Percentiles rank a stretch among this genome's conserved stretches.
These are phyloP conservation scores for Acipenser oxyrinchus DNA, from an alignment of 2,797 vertebrate species.

Conservation along the genomic window DNA sequence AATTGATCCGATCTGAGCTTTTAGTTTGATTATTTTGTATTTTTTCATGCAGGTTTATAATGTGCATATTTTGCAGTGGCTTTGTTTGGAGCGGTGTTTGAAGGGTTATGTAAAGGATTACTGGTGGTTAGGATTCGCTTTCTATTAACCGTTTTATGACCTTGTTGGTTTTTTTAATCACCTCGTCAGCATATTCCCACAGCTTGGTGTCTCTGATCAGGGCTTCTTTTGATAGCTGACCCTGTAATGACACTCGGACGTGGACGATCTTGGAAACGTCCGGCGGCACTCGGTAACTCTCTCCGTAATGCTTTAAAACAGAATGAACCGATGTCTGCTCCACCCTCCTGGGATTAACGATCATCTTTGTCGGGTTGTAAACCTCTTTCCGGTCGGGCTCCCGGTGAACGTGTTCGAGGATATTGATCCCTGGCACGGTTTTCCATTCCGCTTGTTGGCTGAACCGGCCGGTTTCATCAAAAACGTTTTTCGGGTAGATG, in stretches of 20 bases:
- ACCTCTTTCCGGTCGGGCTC: conserved; percentile 26
- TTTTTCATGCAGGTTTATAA: neutral
- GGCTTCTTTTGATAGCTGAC: conserved; percentile 20
- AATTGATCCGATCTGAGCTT: too few species aligned
- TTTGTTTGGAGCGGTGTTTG: too few species aligned
- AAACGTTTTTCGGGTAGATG: conserved; percentile 48
- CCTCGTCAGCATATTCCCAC: conserved; percentile 30
- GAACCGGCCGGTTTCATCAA: conserved; percentile 36
- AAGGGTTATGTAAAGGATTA: neutral
- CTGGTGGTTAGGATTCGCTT: neutral
- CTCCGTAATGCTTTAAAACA: conserved; percentile 15
- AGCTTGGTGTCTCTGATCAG: conserved; percentile 32
- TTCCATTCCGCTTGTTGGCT: conserved; percentile 34
- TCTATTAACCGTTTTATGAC: conserved; percentile 3
- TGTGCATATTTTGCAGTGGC: too few species aligned
- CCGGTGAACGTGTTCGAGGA: conserved; percentile 37
- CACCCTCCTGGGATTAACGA: conserved; percentile 34
- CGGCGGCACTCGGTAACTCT: conserved; percentile 11
- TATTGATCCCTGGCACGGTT: conserved; percentile 28
- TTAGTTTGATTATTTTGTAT: too few species aligned
- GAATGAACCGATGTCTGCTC: conserved; percentile 38
- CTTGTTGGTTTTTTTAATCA: conserved; percentile 25
- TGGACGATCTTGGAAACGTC: conserved; percentile 32
- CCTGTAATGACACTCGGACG: conserved; percentile 26
- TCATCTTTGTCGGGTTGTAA: conserved; percentile 37